Evolutionary conservation across 2,888 invertebrate species (phyloP).

Genomic region (Eupsilia transversa): DNA sequence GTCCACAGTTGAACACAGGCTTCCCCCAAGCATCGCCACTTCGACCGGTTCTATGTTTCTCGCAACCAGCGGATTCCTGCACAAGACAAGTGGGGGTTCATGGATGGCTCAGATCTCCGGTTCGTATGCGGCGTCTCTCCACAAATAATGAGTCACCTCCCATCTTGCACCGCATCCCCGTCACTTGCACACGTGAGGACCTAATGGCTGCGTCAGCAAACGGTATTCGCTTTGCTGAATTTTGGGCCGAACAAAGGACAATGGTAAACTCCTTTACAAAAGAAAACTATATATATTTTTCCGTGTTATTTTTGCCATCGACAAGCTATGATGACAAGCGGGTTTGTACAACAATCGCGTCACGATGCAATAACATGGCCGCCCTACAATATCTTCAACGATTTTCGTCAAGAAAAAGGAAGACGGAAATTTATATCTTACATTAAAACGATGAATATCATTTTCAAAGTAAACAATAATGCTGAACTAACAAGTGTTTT

Average conservation of each 20-base stretch:
- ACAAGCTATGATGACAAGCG: background rate
- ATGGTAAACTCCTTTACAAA: too few species aligned
- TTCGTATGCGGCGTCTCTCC: too few species aligned
- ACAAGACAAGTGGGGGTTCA: background rate
- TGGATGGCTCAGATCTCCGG: too few species aligned
- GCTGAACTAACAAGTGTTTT: background rate
- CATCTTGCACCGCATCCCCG: too few species aligned
- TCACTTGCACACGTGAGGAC: too few species aligned
- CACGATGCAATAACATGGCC: constrained; percentile 10
- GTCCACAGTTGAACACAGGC: background rate
- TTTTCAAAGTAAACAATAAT: background rate
- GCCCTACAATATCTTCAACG: background rate
- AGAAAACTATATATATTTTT: too few species aligned
- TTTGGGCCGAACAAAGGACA: too few species aligned
- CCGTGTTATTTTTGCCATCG: background rate
- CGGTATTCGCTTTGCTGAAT: too few species aligned
- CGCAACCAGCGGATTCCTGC: too few species aligned
- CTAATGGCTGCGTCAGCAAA: too few species aligned
- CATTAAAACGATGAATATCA: background rate
- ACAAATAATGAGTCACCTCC: too few species aligned
- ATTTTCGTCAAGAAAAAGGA: background rate
- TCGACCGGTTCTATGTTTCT: too few species aligned
- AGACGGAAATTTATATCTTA: background rate
- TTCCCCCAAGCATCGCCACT: background rate
- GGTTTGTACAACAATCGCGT: background rate